phyloP scores from a whole-genome alignment of 2,113 vertebrate genomes.

The Forbesichthys agassizii region DNA sequence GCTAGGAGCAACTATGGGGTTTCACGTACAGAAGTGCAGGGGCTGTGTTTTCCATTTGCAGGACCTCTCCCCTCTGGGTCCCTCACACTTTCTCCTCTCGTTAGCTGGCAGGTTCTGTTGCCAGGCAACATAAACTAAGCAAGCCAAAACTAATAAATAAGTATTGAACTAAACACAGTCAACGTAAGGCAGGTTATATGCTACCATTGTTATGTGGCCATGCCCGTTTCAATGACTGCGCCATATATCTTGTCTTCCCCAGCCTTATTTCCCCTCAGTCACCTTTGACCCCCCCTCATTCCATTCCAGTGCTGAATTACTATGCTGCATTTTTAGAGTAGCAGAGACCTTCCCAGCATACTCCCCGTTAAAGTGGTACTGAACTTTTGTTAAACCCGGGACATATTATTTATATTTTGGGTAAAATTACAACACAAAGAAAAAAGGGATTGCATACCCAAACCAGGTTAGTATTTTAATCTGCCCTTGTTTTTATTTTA shows the following conservation, averaged over 20 bases:
- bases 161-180: slow-evolving; percentile 11
- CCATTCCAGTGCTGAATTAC: slow-evolving; percentile 64
- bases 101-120: slow-evolving; percentile 31
- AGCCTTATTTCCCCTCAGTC: slow-evolving; percentile 55
- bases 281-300: slow-evolving; percentile 70
- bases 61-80: slow-evolving; percentile 54
- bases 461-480: too few species aligned
- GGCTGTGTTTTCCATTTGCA: slow-evolving; percentile 75
- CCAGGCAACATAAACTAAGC: slow-evolving; percentile 33
- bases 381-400: slow-evolving; percentile 1
- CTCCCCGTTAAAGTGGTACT: slow-evolving; percentile 24
- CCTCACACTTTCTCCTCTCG: slow-evolving; percentile 31
- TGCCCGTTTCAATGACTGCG: slow-evolving; percentile 4
- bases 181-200: slow-evolving; percentile 1
- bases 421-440: too few species aligned
- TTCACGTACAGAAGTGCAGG: slow-evolving; percentile 74
- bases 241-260: slow-evolving; percentile 25
- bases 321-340: slow-evolving; percentile 44
- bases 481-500: too few species aligned
- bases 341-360: slow-evolving; percentile 32
- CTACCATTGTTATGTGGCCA: background rate
- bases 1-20: slow-evolving; percentile 72
- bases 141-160: slow-evolving; percentile 33
- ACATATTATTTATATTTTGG: too few species aligned
- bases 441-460: too few species aligned